These are phyloP conservation scores for Entelurus aequoreus DNA, from an alignment of 2,113 vertebrate genomes.

Conservation along the genomic window DNA sequence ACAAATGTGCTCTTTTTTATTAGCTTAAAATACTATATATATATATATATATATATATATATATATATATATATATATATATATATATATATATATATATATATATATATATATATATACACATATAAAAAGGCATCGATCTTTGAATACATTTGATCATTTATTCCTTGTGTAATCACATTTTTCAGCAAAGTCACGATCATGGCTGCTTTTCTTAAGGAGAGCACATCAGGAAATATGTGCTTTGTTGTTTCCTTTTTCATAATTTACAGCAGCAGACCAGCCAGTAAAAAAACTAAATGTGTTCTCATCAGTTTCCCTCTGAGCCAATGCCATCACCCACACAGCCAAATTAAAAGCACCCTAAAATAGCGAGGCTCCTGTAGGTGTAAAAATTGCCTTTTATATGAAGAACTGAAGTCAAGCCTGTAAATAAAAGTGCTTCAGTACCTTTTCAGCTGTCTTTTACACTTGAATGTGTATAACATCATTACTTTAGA, in stretches of 20 bases:
- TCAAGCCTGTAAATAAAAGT: slow-evolving; percentile 10
- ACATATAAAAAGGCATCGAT: too few relatives aligned
- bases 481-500: not conserved
- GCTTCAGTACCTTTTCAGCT: slow-evolving; percentile 1
- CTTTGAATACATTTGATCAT: too few relatives aligned
- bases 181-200: too few relatives aligned
- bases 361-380: slow-evolving; percentile 5
- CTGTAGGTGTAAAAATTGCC: not conserved
- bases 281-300: not conserved
- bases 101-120: too few relatives aligned
- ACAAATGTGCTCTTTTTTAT: slow-evolving; percentile 4
- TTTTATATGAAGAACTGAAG: not conserved
- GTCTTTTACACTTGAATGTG: slow-evolving; percentile 1
- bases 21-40: too few relatives aligned
- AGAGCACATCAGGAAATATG: too few relatives aligned
- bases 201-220: too few relatives aligned
- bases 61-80: too few relatives aligned
- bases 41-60: too few relatives aligned
- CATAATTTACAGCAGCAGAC: not conserved
- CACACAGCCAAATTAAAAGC: slow-evolving; percentile 2
- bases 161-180: too few relatives aligned
- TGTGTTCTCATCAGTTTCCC: not conserved
- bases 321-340: slow-evolving; percentile 4
- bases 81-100: too few relatives aligned
- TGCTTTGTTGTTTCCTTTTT: too few relatives aligned